These are phyloP conservation scores for Leptatherina wallacei DNA, from an alignment of 2,797 vertebrate species.

Conservation along the genomic window DNA sequence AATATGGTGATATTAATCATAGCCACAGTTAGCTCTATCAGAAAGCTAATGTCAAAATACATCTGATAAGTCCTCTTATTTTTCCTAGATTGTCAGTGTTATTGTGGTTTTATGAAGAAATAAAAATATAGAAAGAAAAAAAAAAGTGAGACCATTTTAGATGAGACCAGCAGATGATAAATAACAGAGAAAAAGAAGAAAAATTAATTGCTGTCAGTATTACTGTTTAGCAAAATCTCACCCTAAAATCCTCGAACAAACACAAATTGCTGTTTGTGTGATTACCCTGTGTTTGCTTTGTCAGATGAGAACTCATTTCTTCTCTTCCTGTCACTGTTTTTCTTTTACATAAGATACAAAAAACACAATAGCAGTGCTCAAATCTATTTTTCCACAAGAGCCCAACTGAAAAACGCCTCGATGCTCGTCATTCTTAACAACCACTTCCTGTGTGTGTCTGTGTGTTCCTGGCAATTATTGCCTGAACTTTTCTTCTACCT, in stretches of 20 bases:
- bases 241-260: no score
- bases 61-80: not conserved
- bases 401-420: conserved; percentile 62
- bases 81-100: not conserved
- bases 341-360: conserved; percentile 54
- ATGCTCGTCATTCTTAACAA: conserved; percentile 66
- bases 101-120: not conserved
- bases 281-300: not conserved
- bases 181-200: not conserved
- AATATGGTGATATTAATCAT: no score
- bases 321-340: conserved; percentile 47
- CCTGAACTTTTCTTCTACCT: conserved; percentile 65
- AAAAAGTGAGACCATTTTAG: not conserved
- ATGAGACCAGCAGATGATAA: not conserved
- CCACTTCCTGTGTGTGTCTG: conserved; percentile 50
- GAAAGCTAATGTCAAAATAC: not conserved
- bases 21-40: not conserved
- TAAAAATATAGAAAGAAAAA: not conserved
- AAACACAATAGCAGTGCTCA: conserved; percentile 51
- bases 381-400: conserved; percentile 66
- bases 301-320: conserved; percentile 47
- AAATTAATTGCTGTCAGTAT: conserved; percentile 1
- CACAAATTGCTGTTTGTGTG: no score
- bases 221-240: conserved; percentile 20
- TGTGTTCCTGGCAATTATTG: conserved; percentile 53